Evolutionary conservation across 2,113 vertebrate species (phyloP), one percentile per base, ranked within the genome.

Genomic region (Cranoglanis bouderius): DNA sequence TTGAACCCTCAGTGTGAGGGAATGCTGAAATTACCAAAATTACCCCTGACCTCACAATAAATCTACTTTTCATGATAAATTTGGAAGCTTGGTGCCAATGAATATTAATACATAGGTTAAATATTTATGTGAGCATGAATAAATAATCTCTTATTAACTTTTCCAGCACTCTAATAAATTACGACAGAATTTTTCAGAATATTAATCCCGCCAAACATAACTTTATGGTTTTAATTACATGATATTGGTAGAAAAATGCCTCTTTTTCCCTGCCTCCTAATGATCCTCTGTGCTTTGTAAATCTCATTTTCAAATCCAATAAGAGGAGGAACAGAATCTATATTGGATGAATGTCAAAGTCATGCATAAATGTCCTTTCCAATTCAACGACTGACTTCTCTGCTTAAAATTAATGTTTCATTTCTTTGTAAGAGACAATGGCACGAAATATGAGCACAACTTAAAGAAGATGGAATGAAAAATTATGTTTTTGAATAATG

Each of bases 121-220:
- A 91, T 92, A 93, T 92, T 91, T 88, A 93, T 91, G 46, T 49
- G 49, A 75, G 63, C 77, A 91, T 93, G 86, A 92, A 91, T 92
- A 93, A 92, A 92, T 90, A 90, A 92, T 92, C 38, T 91, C 88
- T 91, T 92, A 92, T 91, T 92, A 93, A 92, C 84, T 89, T 89
- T 89, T 89, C n/a, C 75, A 75, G 75, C 80, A 53, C 85, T 85
- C 88, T 87, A 90, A 92, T 89, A 90, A 88, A 90, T 88, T 85
- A 90, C 67, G 82, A 70, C 80, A 74, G 82, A 46, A 87, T 87
- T 84, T 84, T 90, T 87, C 85, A 78, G 67, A 87, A 82, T 84
- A 88, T 81, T 88, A 87, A 83, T 90, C 87, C 51, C 53, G 81
- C 85, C 89, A 90, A 85, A 84, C 77, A 88, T 88, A 89, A 85